Conservation (phyloP, 2,888 invertebrate genomes). For the Lottia gigantea region DNA sequence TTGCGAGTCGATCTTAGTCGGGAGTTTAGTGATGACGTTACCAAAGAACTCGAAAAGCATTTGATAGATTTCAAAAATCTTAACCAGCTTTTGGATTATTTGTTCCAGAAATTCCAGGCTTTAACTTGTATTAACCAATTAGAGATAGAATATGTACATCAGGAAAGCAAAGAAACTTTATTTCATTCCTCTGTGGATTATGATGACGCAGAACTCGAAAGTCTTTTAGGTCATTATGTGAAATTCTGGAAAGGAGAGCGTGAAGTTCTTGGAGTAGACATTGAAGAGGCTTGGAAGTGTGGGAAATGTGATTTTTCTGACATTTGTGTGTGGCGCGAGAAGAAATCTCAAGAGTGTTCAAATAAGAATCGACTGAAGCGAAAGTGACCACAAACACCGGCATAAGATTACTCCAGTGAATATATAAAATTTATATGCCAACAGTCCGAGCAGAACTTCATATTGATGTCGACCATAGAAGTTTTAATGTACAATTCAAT, state of each 20-base stretch:
- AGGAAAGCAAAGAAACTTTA: conserved; percentile 48
- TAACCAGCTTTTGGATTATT: conserved; percentile 34
- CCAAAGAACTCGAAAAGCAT: conserved; percentile 31
- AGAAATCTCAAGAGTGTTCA: conserved; percentile 30
- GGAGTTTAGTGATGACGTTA: conserved; percentile 44
- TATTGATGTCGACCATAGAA: not conserved
- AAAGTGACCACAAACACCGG: not conserved
- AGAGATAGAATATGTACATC: conserved; percentile 58
- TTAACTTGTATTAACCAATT: conserved; percentile 51
- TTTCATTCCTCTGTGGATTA: conserved; percentile 39
- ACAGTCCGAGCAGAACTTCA: too few species aligned
- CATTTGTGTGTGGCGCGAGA: conserved; percentile 60
- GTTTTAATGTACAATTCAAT: too few species aligned
- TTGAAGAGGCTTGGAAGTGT: conserved; percentile 67
- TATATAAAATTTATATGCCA: too few species aligned
- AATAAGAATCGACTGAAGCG: conserved; percentile 26
- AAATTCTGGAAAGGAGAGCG: conserved; percentile 58
- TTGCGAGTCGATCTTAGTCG: conserved; percentile 43
- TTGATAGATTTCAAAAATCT: conserved; percentile 35
- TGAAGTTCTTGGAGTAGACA: conserved; percentile 55
- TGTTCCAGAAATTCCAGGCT: conserved; percentile 45
- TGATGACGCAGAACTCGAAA: conserved; percentile 42
- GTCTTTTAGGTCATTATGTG: conserved; percentile 34
- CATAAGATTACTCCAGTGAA: too few species aligned
- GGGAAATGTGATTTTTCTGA: conserved; percentile 57